Base-by-base conservation (phyloP, 2,113 vertebrate species). In the Oreamnos americanus region DNA sequence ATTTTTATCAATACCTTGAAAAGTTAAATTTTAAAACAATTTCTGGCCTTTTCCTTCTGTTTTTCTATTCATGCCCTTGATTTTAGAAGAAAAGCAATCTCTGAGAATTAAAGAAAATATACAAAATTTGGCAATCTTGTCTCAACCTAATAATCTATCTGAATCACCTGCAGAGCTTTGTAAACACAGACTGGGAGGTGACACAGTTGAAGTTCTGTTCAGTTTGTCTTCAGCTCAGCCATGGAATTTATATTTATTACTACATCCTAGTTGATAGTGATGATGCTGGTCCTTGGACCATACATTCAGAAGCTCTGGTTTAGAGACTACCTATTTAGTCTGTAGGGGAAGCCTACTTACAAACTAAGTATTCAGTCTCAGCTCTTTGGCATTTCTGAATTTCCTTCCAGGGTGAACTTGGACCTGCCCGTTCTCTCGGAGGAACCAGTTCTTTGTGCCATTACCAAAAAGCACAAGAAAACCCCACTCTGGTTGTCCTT, bases 401-500 rank as follows among this genome's bases (percentile, higher is more conserved):
- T 76, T 53, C 28, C 76, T 92, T 87, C 87, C 25, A 98, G 94
- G 96, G 30, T 93, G 19, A 67, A 97, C 15, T 30, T 51, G 4
- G 84, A 6, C 8, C 39, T 53, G 3, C 98, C 97, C 7, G 2
- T 94, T 55, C 92, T 98, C 47, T 93, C 98, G 43, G 95, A 98
- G 0, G 97, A 98, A 62, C 96, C 97, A 1, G 79, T 97, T 36
- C 64, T 98, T 62, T 10, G 47, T 6, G 14, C 83, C 23, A 87
- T 98, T 5, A 97, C 98, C 19, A 90, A 95, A 45, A 96, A 87
- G 5, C 79, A 98, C 88, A 78, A 92, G 3, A 74, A 21, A 57
- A 85, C 78, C n/a, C 74, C 95, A 8, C 97, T 16, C 93, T 96
- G 51, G 88, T 98, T 55, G 64, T 84, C 21, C 33, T 98, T 64